phyloP scores from a whole-genome alignment of 2,113 vertebrate genomes.

The Vicugna pacos region DNA sequence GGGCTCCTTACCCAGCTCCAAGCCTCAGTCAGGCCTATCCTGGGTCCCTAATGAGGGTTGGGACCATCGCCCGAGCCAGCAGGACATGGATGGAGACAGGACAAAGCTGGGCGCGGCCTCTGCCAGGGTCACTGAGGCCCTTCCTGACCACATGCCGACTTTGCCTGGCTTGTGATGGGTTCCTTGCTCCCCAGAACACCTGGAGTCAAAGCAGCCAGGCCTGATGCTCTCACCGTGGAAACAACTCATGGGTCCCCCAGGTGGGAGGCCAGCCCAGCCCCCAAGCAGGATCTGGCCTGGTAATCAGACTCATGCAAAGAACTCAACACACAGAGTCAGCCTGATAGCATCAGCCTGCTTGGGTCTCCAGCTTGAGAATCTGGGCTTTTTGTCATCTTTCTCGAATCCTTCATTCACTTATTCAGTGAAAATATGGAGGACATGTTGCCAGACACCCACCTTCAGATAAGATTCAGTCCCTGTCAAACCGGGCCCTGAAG shows the following conservation, averaged over 20 bases:
- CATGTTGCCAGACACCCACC: too few species aligned
- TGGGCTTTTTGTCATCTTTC: neutral
- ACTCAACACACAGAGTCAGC: neutral
- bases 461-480: neutral
- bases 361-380: neutral
- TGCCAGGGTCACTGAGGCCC: neutral
- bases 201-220: neutral
- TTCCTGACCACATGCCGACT: neutral
- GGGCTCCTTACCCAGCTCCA: neutral
- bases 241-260: neutral
- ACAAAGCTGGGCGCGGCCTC: neutral
- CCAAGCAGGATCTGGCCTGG: neutral
- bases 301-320: neutral
- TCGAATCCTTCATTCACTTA: neutral
- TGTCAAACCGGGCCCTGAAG: neutral
- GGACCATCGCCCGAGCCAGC: neutral
- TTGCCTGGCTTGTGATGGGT: too few species aligned
- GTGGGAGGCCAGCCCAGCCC: too few species aligned
- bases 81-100: neutral
- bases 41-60: neutral
- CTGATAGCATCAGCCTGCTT: fast-evolving
- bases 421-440: neutral
- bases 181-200: neutral
- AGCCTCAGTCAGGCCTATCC: neutral
- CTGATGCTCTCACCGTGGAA: neutral